Percentiles rank a stretch among this genome's conserved stretches.
phyloP scores from a whole-genome alignment of 2,888 invertebrate species.

The Synanthedon formicaeformis region DNA sequence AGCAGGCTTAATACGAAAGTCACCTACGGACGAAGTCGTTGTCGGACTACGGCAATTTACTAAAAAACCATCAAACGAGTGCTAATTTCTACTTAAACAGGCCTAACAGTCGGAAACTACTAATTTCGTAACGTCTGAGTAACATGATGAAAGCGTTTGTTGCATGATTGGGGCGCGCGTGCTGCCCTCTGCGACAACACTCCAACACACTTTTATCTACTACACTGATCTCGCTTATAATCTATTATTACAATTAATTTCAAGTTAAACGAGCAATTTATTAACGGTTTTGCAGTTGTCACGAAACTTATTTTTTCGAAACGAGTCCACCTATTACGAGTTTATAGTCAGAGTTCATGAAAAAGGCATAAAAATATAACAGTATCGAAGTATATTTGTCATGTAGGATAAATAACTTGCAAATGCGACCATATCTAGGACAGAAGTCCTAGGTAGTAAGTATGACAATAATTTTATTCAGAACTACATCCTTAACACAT shows the following conservation, averaged over 20 bases:
- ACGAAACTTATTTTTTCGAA: not conserved
- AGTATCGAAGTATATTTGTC: too few relatives aligned
- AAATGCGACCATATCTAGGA: too few relatives aligned
- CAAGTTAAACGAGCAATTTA: conserved; percentile 1
- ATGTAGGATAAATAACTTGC: too few relatives aligned
- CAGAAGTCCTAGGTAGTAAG: too few relatives aligned
- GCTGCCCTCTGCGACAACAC: conserved; percentile 1
- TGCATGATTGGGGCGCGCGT: conserved; percentile 22
- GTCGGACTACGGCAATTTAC: too few relatives aligned
- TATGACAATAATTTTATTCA: too few relatives aligned
- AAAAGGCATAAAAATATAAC: too few relatives aligned
- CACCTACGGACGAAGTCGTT: too few relatives aligned
- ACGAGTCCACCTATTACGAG: too few relatives aligned
- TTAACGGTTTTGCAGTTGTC: not conserved
- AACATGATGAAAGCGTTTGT: conserved; percentile 36
- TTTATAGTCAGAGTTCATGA: too few relatives aligned
- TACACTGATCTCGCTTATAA: conserved; percentile 3
- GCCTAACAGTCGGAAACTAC: conserved; percentile 17
- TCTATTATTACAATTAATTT: conserved; percentile 7
- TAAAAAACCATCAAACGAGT: not conserved
- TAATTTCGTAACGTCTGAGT: conserved; percentile 26
- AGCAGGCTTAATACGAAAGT: too few relatives aligned
- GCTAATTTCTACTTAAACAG: not conserved
- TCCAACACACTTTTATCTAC: conserved; percentile 2
- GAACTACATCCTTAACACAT: too few relatives aligned